Base-by-base conservation (phyloP, 2,113 vertebrate genomes). In the Bubo scandiacus region DNA sequence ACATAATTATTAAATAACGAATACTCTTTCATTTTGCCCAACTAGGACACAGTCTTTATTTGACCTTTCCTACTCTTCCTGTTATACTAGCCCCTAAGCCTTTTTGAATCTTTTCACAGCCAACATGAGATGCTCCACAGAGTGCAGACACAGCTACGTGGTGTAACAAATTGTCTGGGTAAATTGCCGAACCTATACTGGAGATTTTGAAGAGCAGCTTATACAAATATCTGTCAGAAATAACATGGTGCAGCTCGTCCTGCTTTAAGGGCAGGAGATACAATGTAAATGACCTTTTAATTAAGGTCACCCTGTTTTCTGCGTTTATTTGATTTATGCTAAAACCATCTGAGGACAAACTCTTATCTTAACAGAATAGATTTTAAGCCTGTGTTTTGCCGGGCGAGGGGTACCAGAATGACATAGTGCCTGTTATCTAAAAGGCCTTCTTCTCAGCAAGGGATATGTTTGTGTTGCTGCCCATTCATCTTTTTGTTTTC, bases 1-100 rank as follows among this genome's bases (percentile, higher is more conserved):
- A 71, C 57, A 40, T 81, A 92, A 95, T 93, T 94, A 91, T 94
- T 89, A 80, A 94, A 96, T 90, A 96, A 88, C 25, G 6, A 96
- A 79, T 81, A 57, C 27, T 26, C 78, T 81, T 57, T 94, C 25
- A 25, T 86, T 88, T 84, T 89, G 34, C 52, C 62, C 78, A 80
- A 17, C 66, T 71, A 97, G 86, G 85, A 74, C 43, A 15, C n/a
- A 81, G 54, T 81, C 78, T 96, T 91, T 45, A 58, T 92, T 82
- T 88, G 63, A 80, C 70, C 92, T 95, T 95, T 80, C 66, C 40
- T 90, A 12, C 19, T 95, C 57, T 94, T 95, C 81, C 30, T 74
- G 84, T 93, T 86, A 77, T 16, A 61, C 19, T 90, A 47, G 78
- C 79, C 81, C 88, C 58, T 91, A 77, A 96, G 65, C 81, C 42